Evolutionary conservation across 2,113 vertebrate species (phyloP).

Genomic region (Corythoichthys haematopterus): DNA sequence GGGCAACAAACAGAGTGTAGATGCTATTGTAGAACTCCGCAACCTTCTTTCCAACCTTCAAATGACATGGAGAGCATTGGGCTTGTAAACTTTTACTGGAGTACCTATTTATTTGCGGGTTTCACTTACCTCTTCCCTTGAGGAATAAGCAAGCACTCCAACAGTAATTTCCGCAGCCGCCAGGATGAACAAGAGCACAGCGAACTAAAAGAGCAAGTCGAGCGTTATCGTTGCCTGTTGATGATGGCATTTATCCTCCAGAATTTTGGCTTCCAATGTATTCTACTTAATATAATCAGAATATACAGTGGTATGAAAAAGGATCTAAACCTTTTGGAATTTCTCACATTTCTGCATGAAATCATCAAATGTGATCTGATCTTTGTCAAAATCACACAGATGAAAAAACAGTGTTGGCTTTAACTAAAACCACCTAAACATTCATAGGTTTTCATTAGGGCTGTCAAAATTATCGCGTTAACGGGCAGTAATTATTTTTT

Average conservation of each 20-base stretch:
- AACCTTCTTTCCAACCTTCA: background rate
- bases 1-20: slow-evolving; percentile 20
- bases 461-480: no score
- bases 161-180: background rate
- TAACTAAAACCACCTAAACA: no score
- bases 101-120: background rate
- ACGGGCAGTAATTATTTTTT: no score
- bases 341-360: no score
- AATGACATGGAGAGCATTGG: background rate
- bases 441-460: no score
- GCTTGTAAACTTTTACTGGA: background rate
- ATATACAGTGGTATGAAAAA: no score
- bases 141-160: slow-evolving; percentile 38
- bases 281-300: no score
- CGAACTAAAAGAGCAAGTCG: slow-evolving; percentile 37
- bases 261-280: no score
- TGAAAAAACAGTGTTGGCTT: no score
- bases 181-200: slow-evolving; percentile 27
- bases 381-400: no score
- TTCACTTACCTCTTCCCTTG: slow-evolving; percentile 24
- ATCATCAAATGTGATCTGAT: no score
- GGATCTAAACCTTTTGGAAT: no score
- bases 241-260: background rate
- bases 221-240: background rate
- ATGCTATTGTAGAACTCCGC: slow-evolving; percentile 42